These are phyloP conservation scores for Phrynosoma platyrhinos DNA, from an alignment of 2,113 vertebrate genomes.

Conservation along the genomic window DNA sequence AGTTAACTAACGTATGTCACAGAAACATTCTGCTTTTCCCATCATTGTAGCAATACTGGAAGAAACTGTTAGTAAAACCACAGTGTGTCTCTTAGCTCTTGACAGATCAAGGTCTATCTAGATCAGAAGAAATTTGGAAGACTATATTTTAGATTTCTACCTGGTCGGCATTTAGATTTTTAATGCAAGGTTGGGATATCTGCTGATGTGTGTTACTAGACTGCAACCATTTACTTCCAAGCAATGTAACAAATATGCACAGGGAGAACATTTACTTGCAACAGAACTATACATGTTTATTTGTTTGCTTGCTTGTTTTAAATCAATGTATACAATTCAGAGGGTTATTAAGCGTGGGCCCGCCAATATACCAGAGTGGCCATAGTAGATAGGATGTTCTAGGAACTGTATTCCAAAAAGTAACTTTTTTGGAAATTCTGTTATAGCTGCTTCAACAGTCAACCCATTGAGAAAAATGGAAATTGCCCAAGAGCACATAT, in stretches of 20 bases:
- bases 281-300: too few species aligned
- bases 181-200: background rate
- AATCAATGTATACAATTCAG: background rate
- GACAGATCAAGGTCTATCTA: background rate
- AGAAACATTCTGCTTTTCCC: too few species aligned
- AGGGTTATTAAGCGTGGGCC: too few species aligned
- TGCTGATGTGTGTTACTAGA: slow-evolving; percentile 4
- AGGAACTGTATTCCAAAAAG: too few species aligned
- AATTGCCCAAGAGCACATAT: background rate
- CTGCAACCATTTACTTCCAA: background rate
- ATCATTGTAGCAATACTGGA: background rate
- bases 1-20: background rate
- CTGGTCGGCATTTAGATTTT: background rate
- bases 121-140: background rate
- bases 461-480: background rate
- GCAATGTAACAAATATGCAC: background rate
- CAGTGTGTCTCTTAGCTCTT: background rate
- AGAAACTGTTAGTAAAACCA: background rate
- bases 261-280: background rate
- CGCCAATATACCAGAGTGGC: too few species aligned
- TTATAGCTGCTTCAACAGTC: background rate
- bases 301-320: background rate
- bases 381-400: too few species aligned
- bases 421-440: too few species aligned
- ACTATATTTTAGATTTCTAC: background rate